Evolutionary conservation across 2,797 vertebrate genomes (phyloP).

Genomic region (Scarus forsteni): DNA sequence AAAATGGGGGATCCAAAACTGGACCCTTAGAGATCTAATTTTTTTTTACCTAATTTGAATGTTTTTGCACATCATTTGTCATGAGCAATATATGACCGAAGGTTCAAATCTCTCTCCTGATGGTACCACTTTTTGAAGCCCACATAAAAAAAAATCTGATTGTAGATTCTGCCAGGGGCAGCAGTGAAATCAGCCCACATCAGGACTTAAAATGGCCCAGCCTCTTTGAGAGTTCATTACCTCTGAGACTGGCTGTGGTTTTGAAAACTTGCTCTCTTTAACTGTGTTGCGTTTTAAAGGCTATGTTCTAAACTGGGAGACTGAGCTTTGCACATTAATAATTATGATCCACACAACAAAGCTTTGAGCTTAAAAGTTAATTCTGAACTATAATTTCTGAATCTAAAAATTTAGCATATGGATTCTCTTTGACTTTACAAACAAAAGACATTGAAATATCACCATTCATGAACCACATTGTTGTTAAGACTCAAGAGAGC

Average conservation of each 20-base stretch:
- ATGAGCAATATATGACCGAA: constrained; percentile 7
- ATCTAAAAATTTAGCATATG: too few relatives aligned
- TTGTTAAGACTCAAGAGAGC: too few relatives aligned
- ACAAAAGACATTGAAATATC: too few relatives aligned
- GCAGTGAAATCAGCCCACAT: background rate
- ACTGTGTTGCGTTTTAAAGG: background rate
- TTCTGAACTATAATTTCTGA: too few relatives aligned
- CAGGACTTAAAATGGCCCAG: background rate
- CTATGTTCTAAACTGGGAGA: background rate
- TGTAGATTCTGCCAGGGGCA: constrained; percentile 1
- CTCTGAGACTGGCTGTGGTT: constrained; percentile 1
- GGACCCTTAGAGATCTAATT: constrained; percentile 1
- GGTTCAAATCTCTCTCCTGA: constrained; percentile 4
- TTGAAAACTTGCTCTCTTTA: constrained; percentile 1
- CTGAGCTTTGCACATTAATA: background rate
- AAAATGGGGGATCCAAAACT: background rate
- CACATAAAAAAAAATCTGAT: constrained; percentile 2
- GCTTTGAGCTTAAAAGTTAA: too few relatives aligned
- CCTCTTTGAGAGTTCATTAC: background rate
- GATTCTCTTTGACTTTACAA: too few relatives aligned
- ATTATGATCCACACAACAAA: too few relatives aligned
- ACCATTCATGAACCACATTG: too few relatives aligned
- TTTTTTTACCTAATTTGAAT: background rate
- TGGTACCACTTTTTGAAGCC: background rate
- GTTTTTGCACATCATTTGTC: constrained; percentile 4